phyloP scores from a whole-genome alignment of 2,888 invertebrate genomes.

The Alsophila aescularia region DNA sequence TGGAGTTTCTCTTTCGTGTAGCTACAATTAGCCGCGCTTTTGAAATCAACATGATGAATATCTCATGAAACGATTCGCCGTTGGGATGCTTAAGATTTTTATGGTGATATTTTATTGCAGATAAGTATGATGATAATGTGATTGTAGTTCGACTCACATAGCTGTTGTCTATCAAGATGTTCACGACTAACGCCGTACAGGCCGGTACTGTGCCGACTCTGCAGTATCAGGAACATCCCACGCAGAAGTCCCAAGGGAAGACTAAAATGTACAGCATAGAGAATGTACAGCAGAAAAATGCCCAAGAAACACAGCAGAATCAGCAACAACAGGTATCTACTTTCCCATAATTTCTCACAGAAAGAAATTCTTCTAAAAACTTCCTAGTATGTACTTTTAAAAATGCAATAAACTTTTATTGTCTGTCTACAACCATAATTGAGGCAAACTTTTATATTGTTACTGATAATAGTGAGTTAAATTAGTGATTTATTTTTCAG shows the following conservation, averaged over 20 bases:
- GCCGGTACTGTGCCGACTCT: slow-evolving; percentile 86
- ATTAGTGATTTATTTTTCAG: slow-evolving; percentile 49
- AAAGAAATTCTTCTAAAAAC: too few relatives aligned
- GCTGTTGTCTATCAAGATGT: slow-evolving; percentile 63
- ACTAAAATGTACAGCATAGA: too few relatives aligned
- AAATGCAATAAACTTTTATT: too few relatives aligned
- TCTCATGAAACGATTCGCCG: slow-evolving; percentile 38
- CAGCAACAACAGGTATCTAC: slow-evolving; percentile 49
- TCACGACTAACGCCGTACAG: slow-evolving; percentile 85
- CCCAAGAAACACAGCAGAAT: slow-evolving; percentile 73
- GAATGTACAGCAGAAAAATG: slow-evolving; percentile 85
- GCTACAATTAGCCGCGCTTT: slow-evolving; percentile 74
- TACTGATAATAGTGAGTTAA: neutral
- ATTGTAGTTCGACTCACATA: slow-evolving; percentile 46
- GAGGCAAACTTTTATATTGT: neutral
- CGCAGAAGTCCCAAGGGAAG: slow-evolving; percentile 85
- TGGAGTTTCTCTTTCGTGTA: slow-evolving; percentile 71
- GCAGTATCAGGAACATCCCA: slow-evolving; percentile 88
- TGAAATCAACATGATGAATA: slow-evolving; percentile 39
- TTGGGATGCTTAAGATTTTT: slow-evolving; percentile 23
- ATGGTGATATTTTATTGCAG: slow-evolving; percentile 45
- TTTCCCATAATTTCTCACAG: neutral
- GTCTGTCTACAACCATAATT: too few relatives aligned
- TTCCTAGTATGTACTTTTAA: too few relatives aligned
- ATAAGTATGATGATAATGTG: slow-evolving; percentile 42